A percentile compares a stretch with the other conserved stretches of the same genome.
Conservation (phyloP, 2,113 vertebrate species). For the Eudorcas thomsonii region DNA sequence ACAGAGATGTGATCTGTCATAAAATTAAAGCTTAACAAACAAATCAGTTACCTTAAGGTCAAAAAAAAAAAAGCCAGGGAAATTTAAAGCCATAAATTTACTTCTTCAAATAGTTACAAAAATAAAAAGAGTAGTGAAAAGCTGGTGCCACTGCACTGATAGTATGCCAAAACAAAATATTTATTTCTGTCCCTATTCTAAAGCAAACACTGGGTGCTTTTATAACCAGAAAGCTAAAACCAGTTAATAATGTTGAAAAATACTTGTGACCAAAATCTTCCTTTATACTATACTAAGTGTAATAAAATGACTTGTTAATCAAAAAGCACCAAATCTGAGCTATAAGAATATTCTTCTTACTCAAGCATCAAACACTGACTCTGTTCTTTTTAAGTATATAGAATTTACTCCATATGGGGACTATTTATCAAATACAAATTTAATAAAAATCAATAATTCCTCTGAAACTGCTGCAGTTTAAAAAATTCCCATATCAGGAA, state of each 20-base stretch:
- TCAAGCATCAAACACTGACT: neutral
- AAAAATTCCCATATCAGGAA: neutral
- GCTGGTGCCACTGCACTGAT: neutral
- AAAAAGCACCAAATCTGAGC: neutral
- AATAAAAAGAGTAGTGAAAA: neutral
- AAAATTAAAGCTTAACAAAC: conserved; percentile 72
- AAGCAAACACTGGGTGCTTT: neutral
- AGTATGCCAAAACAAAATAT: conserved; percentile 24
- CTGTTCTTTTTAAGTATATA: conserved; percentile 15
- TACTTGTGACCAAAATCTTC: conserved; percentile 7
- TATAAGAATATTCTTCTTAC: conserved; percentile 16
- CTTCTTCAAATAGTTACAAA: conserved; percentile 25
- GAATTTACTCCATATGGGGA: neutral
- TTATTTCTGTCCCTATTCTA: conserved; percentile 16
- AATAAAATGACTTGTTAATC: conserved; percentile 8
- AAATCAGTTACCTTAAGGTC: conserved; percentile 71
- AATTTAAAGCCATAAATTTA: conserved; percentile 31
- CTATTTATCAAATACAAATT: neutral
- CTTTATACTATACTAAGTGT: neutral
- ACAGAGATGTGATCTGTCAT: conserved; percentile 62
- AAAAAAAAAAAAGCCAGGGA: conserved; percentile 12
- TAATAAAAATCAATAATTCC: conserved; percentile 26
- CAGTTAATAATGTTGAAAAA: conserved; percentile 24
- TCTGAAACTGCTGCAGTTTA: neutral
- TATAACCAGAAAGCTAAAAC: conserved; percentile 8